These are phyloP conservation scores for Panorpa germanica DNA, from an alignment of 2,888 invertebrate genomes.

Conservation along the genomic window DNA sequence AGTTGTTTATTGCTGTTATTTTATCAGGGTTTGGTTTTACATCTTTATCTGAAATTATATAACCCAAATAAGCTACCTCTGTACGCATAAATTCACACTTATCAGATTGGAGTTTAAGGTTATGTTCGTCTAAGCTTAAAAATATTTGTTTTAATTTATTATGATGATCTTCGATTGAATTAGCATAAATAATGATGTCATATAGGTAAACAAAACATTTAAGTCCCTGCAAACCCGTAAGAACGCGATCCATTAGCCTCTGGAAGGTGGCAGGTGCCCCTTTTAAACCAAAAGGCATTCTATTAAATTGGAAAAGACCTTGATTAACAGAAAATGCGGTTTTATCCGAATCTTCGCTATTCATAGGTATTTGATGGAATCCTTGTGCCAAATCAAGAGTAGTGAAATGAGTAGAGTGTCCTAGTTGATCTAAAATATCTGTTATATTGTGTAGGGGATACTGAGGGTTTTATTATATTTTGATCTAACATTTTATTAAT, in stretches of 20 bases:
- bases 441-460: slow-evolving; percentile 13
- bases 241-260: slow-evolving; percentile 16
- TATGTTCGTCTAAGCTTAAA: slow-evolving; percentile 10
- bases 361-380: slow-evolving; percentile 11
- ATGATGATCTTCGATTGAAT: slow-evolving; percentile 12
- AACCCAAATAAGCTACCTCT: slow-evolving; percentile 14
- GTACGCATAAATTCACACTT: slow-evolving; percentile 14
- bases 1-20: slow-evolving; percentile 12
- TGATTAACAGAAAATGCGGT: slow-evolving; percentile 12
- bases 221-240: slow-evolving; percentile 13
- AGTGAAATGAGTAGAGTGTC: slow-evolving; percentile 11
- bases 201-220: slow-evolving; percentile 14
- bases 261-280: slow-evolving; percentile 17
- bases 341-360: slow-evolving; percentile 10
- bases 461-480: too few species aligned
- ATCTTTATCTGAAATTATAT: slow-evolving; percentile 12
- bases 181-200: slow-evolving; percentile 16
- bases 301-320: slow-evolving; percentile 13
- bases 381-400: slow-evolving; percentile 12
- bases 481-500: too few species aligned
- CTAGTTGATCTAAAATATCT: slow-evolving; percentile 11
- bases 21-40: slow-evolving; percentile 14
- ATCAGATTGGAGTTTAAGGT: slow-evolving; percentile 13
- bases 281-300: slow-evolving; percentile 14
- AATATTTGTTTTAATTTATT: slow-evolving; percentile 12